These are phyloP conservation scores for Keiferia lycopersicella DNA, from an alignment of 2,888 invertebrate species.

Conservation along the genomic window DNA sequence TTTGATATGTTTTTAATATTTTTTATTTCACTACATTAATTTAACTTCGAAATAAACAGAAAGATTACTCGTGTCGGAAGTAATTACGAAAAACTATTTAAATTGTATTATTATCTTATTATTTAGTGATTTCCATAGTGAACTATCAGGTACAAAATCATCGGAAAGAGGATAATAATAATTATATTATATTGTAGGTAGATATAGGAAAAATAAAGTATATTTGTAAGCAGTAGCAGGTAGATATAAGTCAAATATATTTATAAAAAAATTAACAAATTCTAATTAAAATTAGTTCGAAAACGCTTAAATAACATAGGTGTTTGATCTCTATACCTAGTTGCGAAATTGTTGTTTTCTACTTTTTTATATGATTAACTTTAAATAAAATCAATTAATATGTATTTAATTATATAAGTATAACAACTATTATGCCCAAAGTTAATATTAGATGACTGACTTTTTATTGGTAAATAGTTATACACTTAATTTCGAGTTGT, in stretches of 20 bases:
- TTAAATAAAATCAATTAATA: not conserved
- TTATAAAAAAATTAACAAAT: constrained; percentile 12
- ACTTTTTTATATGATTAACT: constrained; percentile 14
- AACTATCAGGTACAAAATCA: not conserved
- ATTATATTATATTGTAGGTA: not conserved
- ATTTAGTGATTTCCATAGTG: no score
- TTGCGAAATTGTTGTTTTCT: constrained; percentile 2
- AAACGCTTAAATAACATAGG: constrained; percentile 23
- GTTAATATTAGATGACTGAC: constrained; percentile 21
- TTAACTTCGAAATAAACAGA: no score
- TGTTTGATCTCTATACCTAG: constrained; percentile 19
- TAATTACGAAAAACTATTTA: no score
- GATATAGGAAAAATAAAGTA: no score
- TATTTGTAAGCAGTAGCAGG: no score
- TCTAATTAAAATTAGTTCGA: constrained; percentile 1
- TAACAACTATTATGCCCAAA: not conserved
- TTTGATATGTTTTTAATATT: no score
- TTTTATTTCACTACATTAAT: no score
- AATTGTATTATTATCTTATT: no score
- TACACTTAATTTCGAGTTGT: constrained; percentile 23
- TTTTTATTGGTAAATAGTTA: constrained; percentile 15
- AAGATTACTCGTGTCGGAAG: no score
- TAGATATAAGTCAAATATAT: no score
- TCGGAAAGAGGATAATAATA: not conserved
- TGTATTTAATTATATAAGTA: not conserved